Conservation (phyloP, 2,888 invertebrate genomes). For the Eupithecia subfuscata region DNA sequence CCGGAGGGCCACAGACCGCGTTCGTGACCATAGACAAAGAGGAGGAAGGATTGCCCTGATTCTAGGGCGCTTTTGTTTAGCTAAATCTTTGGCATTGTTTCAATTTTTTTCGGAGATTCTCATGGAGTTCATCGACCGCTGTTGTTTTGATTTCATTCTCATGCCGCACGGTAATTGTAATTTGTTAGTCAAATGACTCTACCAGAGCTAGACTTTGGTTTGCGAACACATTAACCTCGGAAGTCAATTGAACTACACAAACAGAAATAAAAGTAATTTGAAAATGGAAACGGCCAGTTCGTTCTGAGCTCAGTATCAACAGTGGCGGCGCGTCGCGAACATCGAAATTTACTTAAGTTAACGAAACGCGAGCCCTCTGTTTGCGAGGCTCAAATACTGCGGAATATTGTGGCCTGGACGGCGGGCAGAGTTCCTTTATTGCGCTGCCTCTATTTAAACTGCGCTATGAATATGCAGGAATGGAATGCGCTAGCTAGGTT, state of each 20-base stretch:
- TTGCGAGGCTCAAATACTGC: constrained; percentile 77
- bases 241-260: constrained; percentile 40
- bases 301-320: constrained; percentile 62
- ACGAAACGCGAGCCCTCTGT: constrained; percentile 81
- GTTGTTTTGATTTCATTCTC: constrained; percentile 3
- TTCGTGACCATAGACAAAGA: constrained; percentile 77
- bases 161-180: neutral
- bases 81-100: constrained; percentile 39
- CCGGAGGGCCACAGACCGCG: constrained; percentile 61
- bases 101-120: constrained; percentile 52
- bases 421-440: constrained; percentile 60
- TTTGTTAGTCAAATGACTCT: neutral
- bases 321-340: constrained; percentile 71
- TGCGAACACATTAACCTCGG: constrained; percentile 35
- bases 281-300: constrained; percentile 59
- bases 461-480: constrained; percentile 72
- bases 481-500: constrained; percentile 47
- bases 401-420: constrained; percentile 59
- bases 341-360: constrained; percentile 84
- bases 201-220: constrained; percentile 15
- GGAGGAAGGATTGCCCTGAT: constrained; percentile 59
- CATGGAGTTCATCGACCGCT: constrained; percentile 44
- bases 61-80: constrained; percentile 63
- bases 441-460: constrained; percentile 61
- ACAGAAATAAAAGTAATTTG: constrained; percentile 63